These are phyloP conservation scores for Calephelis perditalis DNA, from an alignment of 2,888 invertebrate species.

Conservation along the genomic window DNA sequence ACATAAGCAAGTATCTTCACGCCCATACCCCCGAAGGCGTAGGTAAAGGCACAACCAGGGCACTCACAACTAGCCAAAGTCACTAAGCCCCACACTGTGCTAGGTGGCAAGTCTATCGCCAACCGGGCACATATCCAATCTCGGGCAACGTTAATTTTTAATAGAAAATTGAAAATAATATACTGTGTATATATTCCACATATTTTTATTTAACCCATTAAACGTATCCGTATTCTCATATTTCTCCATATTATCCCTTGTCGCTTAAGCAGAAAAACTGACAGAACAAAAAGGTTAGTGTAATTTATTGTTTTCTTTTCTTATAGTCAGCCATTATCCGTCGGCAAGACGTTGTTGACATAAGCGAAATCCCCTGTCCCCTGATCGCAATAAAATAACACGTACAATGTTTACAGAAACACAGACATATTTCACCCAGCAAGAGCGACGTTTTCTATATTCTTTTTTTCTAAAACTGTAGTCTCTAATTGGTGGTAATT, in stretches of 20 bases:
- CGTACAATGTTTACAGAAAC: slow-evolving; percentile 12
- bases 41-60: no score
- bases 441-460: not conserved
- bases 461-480: not conserved
- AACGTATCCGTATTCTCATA: not conserved
- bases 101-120: no score
- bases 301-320: slow-evolving; percentile 15
- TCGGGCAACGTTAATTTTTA: no score
- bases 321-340: slow-evolving; percentile 7
- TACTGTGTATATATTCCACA: not conserved
- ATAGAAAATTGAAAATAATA: no score
- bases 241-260: not conserved
- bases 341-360: slow-evolving; percentile 5
- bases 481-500: no score
- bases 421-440: not conserved
- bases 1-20: no score
- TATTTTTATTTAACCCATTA: not conserved
- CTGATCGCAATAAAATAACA: slow-evolving; percentile 9
- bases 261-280: slow-evolving; percentile 11
- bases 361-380: slow-evolving; percentile 11
- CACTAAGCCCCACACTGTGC: no score
- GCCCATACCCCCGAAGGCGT: no score
- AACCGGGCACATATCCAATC: no score
- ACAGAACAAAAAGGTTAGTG: slow-evolving; percentile 8
- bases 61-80: no score